Evolutionary conservation across 2,113 vertebrate genomes (phyloP).

Genomic region (Chamaea fasciata): DNA sequence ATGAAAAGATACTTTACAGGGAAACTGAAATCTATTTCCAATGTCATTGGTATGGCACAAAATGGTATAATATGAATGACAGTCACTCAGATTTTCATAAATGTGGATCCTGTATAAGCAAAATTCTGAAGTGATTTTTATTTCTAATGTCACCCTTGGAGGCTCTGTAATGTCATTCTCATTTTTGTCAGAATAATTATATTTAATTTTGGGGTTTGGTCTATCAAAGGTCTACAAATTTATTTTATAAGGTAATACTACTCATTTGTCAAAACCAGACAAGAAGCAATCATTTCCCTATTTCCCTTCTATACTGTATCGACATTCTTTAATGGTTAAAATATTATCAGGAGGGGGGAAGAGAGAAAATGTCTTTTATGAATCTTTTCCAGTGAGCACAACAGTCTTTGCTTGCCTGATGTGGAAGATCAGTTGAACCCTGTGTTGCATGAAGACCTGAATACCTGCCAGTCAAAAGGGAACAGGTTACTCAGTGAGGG

Average conservation of each 20-base stretch:
- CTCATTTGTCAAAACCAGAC: neutral
- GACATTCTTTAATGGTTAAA: neutral
- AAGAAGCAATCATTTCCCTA: neutral
- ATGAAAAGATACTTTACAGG: slow-evolving; percentile 42
- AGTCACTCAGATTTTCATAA: slow-evolving; percentile 44
- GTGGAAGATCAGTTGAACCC: neutral
- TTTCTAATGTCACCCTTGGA: slow-evolving; percentile 36
- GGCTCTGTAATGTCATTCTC: neutral
- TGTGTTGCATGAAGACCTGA: neutral
- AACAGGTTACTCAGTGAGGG: neutral
- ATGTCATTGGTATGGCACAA: slow-evolving; percentile 29
- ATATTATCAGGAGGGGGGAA: neutral
- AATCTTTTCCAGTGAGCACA: neutral
- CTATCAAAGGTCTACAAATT: neutral
- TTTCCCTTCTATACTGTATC: neutral
- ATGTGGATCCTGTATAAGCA: neutral
- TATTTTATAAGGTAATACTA: neutral
- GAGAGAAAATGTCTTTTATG: neutral
- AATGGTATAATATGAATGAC: slow-evolving; percentile 32
- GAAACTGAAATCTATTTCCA: slow-evolving; percentile 44
- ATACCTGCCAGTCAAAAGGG: neutral
- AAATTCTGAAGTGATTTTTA: slow-evolving; percentile 31
- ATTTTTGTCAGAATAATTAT: slow-evolving; percentile 31
- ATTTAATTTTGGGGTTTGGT: slow-evolving; percentile 11
- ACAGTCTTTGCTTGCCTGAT: neutral